Base-by-base conservation (phyloP, 2,888 invertebrate genomes). In the Abscondita cerata region DNA sequence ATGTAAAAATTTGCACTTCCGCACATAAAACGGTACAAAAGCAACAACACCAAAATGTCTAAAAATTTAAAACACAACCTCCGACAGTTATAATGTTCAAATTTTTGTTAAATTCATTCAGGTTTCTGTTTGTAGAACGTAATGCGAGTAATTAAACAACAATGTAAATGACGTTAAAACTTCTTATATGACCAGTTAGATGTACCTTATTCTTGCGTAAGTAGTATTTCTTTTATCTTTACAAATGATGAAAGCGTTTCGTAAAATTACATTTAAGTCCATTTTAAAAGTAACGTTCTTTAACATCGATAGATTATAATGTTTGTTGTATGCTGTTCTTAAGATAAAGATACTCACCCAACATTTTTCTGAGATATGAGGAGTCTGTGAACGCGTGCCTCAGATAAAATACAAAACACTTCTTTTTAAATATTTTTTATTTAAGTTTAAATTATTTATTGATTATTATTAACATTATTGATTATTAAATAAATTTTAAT, bases 281-380 rank as follows among this genome's bases (percentile, higher is more conserved):
- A 25, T 25, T 25, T 25, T 25, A 12, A 48, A 48, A 20, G 25
- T 25, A 5, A 33, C 20, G 25, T 16, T 19, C 25, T 48, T 20
- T 12, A 44, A 15, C n/a, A 44, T 34, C 38, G 18, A 41, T 25
- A 38, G 18, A 36, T 41, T 16, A 38, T 31, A n/a, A n/a, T 6
- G 25, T 25, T 51, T 51, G 31, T 41, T 57, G n/a, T n/a, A n/a
- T 51, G 41, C 20, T 15, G 19, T 52, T 63, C 59, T 46, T 57
- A 65, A 63, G 55, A 56, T 59, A 56, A 64, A 60, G 58, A 59
- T 62, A 55, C 67, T 67, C 66, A 66, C 64, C 64, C 52, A 68
- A 66, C 69, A 69, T 69, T 69, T 62, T 69, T 64, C 59, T 59
- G 44, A 44, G 44, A 44, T 44, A 44, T 18, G 18, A 18, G 44